phyloP scores from a whole-genome alignment of 2,888 invertebrate genomes.

The Cremastinae sp. region DNA sequence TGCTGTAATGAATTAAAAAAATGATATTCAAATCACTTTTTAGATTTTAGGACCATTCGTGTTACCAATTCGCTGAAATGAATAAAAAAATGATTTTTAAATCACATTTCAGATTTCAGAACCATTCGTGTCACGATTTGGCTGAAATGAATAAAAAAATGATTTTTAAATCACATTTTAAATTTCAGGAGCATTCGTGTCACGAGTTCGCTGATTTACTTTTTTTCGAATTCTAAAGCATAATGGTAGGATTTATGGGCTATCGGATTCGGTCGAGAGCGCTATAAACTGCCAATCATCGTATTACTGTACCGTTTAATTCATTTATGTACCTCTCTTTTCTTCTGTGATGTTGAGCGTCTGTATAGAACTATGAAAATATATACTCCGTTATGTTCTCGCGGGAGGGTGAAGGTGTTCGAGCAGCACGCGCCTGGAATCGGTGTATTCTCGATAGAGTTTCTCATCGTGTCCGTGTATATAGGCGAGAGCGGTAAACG shows the following conservation, averaged over 20 bases:
- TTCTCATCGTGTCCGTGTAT: neutral
- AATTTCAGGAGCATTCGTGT: no score
- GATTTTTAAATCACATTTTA: no score
- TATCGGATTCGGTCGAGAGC: neutral
- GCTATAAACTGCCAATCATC: constrained; percentile 19
- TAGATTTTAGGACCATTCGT: no score
- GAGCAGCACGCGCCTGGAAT: constrained; percentile 44
- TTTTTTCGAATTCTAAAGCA: neutral
- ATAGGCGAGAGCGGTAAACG: constrained; percentile 1
- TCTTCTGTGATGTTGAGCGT: neutral
- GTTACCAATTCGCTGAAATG: no score
- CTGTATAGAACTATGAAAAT: constrained; percentile 33
- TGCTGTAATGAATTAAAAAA: no score
- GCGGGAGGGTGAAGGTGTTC: constrained; percentile 4
- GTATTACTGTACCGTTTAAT: constrained; percentile 7
- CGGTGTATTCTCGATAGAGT: constrained; percentile 6
- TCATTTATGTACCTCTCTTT: constrained; percentile 1
- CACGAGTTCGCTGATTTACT: neutral
- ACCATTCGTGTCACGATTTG: no score
- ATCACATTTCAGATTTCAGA: no score
- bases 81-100: no score
- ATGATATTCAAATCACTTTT: no score
- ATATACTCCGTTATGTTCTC: constrained; percentile 41
- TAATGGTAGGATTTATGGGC: neutral
- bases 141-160: no score